Evolutionary conservation across 2,797 vertebrate genomes (phyloP), one percentile per base, ranked within the genome.

Genomic region (Scolopax rusticola): DNA sequence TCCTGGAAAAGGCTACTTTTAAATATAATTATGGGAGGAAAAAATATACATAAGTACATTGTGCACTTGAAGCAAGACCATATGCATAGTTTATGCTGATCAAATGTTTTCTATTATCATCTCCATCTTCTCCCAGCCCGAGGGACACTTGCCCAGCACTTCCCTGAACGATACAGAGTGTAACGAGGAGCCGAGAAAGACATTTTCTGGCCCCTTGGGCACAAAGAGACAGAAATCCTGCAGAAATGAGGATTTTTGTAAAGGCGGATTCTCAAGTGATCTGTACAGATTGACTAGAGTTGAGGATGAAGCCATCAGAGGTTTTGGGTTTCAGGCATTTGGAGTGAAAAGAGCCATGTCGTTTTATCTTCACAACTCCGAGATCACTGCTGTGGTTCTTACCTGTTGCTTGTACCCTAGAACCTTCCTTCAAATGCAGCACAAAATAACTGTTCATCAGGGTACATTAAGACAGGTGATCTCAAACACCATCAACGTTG

Each of bases 1-100:
- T 36, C 53, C 94, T 95, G 94, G 75, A 93, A 96, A 96, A 96
- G 93, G 93, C 88, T 67, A 89, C 77, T 84, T 94, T 76, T 61
- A 84, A 92, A 92, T 76, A 64, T 59, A 95, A 94, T 94, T 70
- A 78, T 23, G 23, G 0, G 13, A 0, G 12, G 51, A 20, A 84
- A 67, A 63, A 71, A 97, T 87, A 84, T 77, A 6, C 79, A 33
- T 78, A 84, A 96, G 96, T 75, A 93, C 89, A 95, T 53, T 21
- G 76, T 65, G 91, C 80, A 84, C 94, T 86, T 82, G 74, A 93
- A 86, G 67, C 38, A 63, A 59, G 75, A 86, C 47, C 92, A 90
- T 51, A n/a, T 65, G 89, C 65, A 38, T 18, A 8, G 33, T 64
- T 93, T 12, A 54, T 8, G 54, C 23, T 17, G 5, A 84, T 84